phyloP scores from a whole-genome alignment of 2,113 vertebrate species.

The Pomatorhinus ruficollis region DNA sequence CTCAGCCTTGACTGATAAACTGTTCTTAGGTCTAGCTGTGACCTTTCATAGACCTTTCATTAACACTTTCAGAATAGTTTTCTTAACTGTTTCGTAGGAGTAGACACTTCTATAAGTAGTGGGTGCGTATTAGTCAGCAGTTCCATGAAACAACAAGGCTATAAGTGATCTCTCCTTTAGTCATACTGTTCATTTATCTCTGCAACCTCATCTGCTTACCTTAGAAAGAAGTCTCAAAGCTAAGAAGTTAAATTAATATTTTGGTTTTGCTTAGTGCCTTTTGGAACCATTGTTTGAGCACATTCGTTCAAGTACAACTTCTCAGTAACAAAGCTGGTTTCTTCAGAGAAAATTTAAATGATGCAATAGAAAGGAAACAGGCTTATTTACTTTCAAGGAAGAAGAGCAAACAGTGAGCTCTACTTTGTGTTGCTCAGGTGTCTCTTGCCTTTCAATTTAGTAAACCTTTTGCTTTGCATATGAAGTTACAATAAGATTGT shows the following conservation, averaged over 20 bases:
- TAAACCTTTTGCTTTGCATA: not conserved
- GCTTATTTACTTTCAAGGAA: not conserved
- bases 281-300: not conserved
- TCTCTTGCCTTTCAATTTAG: not conserved
- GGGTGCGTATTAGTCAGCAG: not conserved
- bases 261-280: not conserved
- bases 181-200: not conserved
- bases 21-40: not conserved
- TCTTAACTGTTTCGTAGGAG: not conserved
- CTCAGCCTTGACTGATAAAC: not conserved
- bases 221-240: not conserved
- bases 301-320: not conserved
- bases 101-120: not conserved
- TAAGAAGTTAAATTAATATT: not conserved
- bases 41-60: not conserved
- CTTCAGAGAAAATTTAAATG: constrained; percentile 48
- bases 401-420: not conserved
- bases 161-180: not conserved
- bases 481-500: not conserved
- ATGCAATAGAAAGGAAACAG: constrained; percentile 71
- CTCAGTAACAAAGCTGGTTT: not conserved
- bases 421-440: not conserved
- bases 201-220: not conserved
- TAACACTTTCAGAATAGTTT: not conserved
- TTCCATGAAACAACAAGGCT: not conserved